Evolutionary conservation across 2,113 vertebrate genomes (phyloP).

Genomic region (Pterophyllum scalare): DNA sequence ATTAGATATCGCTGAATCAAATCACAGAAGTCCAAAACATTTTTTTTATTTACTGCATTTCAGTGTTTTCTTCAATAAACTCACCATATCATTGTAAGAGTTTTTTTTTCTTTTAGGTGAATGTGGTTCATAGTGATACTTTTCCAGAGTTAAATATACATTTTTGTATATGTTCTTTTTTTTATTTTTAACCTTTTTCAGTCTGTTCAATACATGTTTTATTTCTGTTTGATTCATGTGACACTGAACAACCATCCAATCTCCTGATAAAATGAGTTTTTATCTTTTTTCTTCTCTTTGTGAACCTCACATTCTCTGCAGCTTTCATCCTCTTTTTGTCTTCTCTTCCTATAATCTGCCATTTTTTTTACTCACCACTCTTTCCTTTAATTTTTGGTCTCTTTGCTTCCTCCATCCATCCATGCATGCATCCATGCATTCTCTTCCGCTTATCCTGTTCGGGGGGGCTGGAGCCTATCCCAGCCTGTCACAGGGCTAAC

Average conservation of each 20-base stretch:
- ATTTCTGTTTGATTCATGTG: not conserved
- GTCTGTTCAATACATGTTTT: not conserved
- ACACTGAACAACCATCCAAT: no score
- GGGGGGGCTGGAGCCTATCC: no score
- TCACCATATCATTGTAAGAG: not conserved
- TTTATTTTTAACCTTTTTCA: not conserved
- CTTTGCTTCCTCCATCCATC: not conserved
- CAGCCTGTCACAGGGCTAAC: no score
- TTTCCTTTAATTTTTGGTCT: not conserved
- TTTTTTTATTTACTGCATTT: not conserved
- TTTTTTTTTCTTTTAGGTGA: not conserved
- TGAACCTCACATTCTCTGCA: not conserved
- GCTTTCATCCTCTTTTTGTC: not conserved
- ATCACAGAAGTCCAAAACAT: constrained; percentile 32
- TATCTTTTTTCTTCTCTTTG: no score
- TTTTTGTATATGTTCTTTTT: not conserved
- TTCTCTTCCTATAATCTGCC: not conserved
- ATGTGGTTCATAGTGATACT: not conserved
- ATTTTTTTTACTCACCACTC: not conserved
- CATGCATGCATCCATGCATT: no score
- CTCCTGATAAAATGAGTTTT: no score
- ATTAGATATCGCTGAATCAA: constrained; percentile 52
- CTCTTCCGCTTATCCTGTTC: no score
- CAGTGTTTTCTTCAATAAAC: not conserved
- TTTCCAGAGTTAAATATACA: not conserved